A percentile compares a stretch with the other conserved stretches of the same genome.
phyloP scores from a whole-genome alignment of 2,888 invertebrate genomes.

The Crossocerus cetratus region DNA sequence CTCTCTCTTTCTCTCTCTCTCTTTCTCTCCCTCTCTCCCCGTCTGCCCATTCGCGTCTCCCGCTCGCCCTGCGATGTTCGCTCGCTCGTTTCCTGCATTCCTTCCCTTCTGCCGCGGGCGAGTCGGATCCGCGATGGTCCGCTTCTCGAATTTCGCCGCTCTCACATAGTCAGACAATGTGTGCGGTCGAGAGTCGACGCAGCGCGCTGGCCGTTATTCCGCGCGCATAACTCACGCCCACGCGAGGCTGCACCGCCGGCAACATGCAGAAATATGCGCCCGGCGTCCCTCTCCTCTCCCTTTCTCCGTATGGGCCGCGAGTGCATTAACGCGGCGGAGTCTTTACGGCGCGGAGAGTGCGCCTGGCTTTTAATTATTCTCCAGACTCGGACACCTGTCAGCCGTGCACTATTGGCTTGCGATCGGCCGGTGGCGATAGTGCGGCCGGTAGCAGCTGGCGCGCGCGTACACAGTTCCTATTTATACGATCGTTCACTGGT shows the following conservation, averaged over 20 bases:
- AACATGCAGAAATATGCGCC: slow-evolving; percentile 12
- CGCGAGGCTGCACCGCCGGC: slow-evolving; percentile 37
- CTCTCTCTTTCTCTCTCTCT: background rate
- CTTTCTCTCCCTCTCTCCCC: background rate
- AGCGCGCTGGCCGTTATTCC: slow-evolving; percentile 33
- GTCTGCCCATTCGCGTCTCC: no score
- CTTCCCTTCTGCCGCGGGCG: background rate
- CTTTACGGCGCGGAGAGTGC: slow-evolving; percentile 50
- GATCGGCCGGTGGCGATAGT: slow-evolving; percentile 15
- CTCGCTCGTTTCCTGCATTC: background rate
- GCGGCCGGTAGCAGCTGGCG: background rate
- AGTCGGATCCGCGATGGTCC: no score
- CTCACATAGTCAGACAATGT: slow-evolving; percentile 29
- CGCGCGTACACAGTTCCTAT: slow-evolving; percentile 41
- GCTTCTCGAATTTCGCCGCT: no score
- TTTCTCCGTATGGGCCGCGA: slow-evolving; percentile 9
- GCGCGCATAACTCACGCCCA: slow-evolving; percentile 64
- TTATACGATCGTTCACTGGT: slow-evolving; percentile 36
- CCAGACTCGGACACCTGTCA: slow-evolving; percentile 69
- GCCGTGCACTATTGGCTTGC: slow-evolving; percentile 21
- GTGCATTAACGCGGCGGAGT: slow-evolving; percentile 25
- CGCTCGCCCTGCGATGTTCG: no score
- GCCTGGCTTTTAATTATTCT: slow-evolving; percentile 66
- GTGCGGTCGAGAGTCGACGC: slow-evolving; percentile 15
- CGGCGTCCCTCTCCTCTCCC: no score